A percentile compares a stretch with the other conserved stretches of the same genome.
These are phyloP conservation scores for Andrena marginata DNA, from an alignment of 2,888 invertebrate species.

Conservation along the genomic window DNA sequence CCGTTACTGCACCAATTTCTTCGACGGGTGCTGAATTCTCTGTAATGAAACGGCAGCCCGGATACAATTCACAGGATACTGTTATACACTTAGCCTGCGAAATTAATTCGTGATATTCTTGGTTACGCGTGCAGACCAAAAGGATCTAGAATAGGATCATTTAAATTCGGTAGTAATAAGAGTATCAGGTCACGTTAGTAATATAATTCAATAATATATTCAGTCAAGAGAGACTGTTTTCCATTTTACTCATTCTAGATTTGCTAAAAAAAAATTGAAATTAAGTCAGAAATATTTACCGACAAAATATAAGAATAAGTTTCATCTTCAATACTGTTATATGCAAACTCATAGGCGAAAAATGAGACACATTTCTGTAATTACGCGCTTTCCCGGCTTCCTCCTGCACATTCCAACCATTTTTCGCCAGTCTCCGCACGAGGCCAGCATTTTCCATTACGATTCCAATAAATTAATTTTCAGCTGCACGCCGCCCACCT, in stretches of 20 bases:
- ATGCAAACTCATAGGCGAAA: background rate
- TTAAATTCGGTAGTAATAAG: background rate
- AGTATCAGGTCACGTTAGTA: background rate
- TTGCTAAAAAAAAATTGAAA: too few relatives aligned
- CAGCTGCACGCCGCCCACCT: constrained; percentile 67
- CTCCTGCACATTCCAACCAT: constrained; percentile 54
- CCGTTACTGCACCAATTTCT: constrained; percentile 42
- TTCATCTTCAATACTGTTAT: background rate
- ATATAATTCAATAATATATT: too few relatives aligned
- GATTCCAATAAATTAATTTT: constrained; percentile 80
- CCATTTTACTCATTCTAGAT: too few relatives aligned
- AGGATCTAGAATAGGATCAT: background rate
- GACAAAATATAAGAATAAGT: background rate
- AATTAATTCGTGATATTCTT: constrained; percentile 4
- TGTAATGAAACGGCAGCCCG: background rate
- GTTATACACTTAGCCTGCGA: too few relatives aligned
- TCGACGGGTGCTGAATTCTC: constrained; percentile 25
- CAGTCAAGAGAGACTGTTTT: too few relatives aligned
- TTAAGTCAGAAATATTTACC: background rate
- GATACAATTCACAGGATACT: background rate
- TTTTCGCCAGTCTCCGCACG: constrained; percentile 70
- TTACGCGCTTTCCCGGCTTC: constrained; percentile 52
- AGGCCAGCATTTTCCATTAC: constrained; percentile 77
- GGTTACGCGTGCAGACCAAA: background rate
- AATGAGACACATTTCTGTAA: constrained; percentile 66